Conservation (phyloP, 2,113 vertebrate genomes). For the Nematolebias whitei region DNA sequence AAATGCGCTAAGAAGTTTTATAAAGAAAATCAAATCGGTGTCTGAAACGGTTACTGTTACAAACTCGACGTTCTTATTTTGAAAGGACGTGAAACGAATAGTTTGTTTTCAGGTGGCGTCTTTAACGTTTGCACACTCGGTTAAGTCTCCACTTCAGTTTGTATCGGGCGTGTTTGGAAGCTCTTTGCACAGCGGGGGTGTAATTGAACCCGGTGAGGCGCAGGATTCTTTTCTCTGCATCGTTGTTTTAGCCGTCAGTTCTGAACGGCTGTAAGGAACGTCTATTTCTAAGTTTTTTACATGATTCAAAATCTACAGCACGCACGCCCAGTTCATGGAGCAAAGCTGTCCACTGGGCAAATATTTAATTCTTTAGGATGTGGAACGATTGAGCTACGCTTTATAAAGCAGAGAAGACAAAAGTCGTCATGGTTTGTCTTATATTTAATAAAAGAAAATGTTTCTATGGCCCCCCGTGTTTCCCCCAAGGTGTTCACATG, state of each 20-base stretch:
- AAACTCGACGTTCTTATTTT: neutral
- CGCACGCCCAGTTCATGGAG: neutral
- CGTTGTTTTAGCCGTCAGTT: neutral
- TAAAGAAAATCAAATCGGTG: too few relatives aligned
- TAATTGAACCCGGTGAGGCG: neutral
- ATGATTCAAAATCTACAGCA: neutral
- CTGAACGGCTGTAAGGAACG: neutral
- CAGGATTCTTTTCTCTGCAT: neutral
- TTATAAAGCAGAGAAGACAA: too few relatives aligned
- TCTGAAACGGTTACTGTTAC: neutral
- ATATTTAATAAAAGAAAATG: too few relatives aligned
- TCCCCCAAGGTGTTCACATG: too few relatives aligned
- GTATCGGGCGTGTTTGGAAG: neutral
- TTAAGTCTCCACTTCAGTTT: neutral
- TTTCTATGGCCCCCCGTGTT: too few relatives aligned
- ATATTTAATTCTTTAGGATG: too few relatives aligned
- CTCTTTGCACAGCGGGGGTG: neutral
- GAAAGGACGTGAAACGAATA: neutral
- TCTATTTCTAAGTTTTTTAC: neutral
- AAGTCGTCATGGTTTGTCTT: too few relatives aligned
- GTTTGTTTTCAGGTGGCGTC: neutral
- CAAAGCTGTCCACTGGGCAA: too few relatives aligned
- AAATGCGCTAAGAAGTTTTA: too few relatives aligned
- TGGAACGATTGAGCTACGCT: too few relatives aligned
- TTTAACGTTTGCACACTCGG: neutral